These are phyloP conservation scores for Pangasianodon hypophthalmus DNA, from an alignment of 2,113 vertebrate species.

Conservation along the genomic window DNA sequence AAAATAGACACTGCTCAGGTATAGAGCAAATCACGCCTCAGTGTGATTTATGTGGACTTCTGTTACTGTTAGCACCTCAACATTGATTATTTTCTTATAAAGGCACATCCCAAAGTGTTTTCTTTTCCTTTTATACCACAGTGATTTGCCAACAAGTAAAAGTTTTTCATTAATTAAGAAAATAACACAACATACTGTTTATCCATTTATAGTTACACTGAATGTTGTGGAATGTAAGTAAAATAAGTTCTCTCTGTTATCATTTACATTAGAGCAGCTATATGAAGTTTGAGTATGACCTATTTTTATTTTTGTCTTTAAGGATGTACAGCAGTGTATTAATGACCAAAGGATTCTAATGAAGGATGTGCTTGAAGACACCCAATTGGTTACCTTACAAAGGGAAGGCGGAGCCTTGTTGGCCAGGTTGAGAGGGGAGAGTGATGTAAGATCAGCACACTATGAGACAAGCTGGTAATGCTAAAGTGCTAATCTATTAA, in stretches of 20 bases:
- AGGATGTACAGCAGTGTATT: constrained; percentile 77
- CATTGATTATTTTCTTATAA: not conserved
- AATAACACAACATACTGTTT: not conserved
- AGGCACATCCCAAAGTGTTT: not conserved
- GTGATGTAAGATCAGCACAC: constrained; percentile 74
- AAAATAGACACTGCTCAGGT: constrained; percentile 77
- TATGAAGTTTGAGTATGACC: no score
- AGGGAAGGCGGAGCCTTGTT: constrained; percentile 83
- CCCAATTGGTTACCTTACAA: constrained; percentile 81
- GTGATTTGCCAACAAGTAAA: not conserved
- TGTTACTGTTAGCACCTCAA: not conserved
- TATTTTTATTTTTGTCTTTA: fast-evolving
- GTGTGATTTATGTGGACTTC: not conserved
- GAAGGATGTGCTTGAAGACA: constrained; percentile 81
- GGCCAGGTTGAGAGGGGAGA: constrained; percentile 83
- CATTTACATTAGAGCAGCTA: not conserved
- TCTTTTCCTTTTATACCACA: not conserved
- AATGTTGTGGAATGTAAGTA: not conserved
- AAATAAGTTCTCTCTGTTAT: not conserved
- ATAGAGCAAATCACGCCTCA: constrained; percentile 1
- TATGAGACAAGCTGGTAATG: constrained; percentile 80
- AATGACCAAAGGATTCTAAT: constrained; percentile 83
- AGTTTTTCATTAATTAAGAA: not conserved
- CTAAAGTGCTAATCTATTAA: not conserved
- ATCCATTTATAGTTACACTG: not conserved